Percentiles rank a stretch among this genome's conserved stretches.
Conservation (phyloP, 2,113 vertebrate genomes). For the Eulacestoma nigropectus region DNA sequence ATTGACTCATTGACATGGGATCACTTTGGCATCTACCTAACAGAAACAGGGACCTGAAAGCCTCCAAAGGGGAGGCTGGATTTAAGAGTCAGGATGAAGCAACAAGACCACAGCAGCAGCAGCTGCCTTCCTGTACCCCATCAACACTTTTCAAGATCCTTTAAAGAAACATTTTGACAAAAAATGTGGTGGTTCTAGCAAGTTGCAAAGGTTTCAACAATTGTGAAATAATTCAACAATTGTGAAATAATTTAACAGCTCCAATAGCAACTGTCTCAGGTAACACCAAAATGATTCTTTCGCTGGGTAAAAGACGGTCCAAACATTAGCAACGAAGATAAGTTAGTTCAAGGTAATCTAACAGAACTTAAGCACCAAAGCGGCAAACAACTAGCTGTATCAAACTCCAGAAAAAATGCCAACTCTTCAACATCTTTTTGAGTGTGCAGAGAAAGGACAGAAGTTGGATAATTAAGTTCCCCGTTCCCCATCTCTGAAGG, state of each 20-base stretch:
- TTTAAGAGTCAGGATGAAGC: not conserved
- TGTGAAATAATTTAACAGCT: not conserved
- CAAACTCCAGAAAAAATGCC: not conserved
- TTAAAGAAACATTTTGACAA: not conserved
- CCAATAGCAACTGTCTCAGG: not conserved
- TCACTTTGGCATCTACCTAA: not conserved
- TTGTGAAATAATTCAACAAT: not conserved
- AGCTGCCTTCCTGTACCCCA: not conserved
- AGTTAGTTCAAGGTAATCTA: not conserved
- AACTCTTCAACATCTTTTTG: not conserved
- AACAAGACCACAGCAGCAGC: not conserved
- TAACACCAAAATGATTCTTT: not conserved
- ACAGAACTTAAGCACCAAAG: not conserved
- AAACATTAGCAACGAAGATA: not conserved
- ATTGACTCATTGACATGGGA: fast-evolving
- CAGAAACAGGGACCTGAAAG: not conserved
- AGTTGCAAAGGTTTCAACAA: not conserved
- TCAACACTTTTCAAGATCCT: not conserved
- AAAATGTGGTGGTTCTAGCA: not conserved
- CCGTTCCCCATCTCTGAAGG: not conserved
- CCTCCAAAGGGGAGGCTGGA: not conserved
- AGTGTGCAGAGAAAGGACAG: not conserved
- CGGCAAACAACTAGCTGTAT: not conserved
- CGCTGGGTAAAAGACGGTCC: not conserved
- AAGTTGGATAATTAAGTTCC: not conserved